These are phyloP conservation scores for Eueremaeus valkanovi DNA, from an alignment of 2,888 invertebrate genomes.

Conservation along the genomic window DNA sequence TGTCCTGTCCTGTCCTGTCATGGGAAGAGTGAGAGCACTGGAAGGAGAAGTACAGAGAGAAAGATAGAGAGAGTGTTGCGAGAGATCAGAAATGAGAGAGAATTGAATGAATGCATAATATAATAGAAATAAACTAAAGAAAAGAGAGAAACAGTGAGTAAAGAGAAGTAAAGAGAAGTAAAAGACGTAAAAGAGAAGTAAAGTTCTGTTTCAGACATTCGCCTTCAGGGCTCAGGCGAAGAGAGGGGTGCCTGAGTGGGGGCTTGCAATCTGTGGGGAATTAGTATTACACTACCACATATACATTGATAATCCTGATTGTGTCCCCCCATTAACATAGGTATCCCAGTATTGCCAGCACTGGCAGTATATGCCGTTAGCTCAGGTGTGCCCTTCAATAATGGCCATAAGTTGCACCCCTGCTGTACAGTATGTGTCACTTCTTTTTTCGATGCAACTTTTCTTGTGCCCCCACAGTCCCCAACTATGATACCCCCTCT, in stretches of 20 bases:
- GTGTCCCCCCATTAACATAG: constrained; percentile 33
- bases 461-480: background rate
- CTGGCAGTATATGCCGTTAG: constrained; percentile 23
- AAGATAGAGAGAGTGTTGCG: background rate
- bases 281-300: constrained; percentile 35
- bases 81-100: constrained; percentile 7
- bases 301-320: constrained; percentile 32
- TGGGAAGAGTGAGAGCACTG: constrained; percentile 11
- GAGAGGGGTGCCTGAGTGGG: background rate
- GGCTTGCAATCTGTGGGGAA: constrained; percentile 17
- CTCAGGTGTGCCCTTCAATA: constrained; percentile 36
- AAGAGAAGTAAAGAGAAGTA: no score
- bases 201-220: constrained; percentile 32
- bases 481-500: background rate
- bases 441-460: constrained; percentile 25
- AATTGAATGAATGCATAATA: constrained; percentile 26
- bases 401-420: constrained; percentile 35
- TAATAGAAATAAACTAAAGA: constrained; percentile 24
- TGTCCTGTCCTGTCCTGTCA: constrained; percentile 27
- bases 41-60: background rate
- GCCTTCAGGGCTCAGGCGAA: constrained; percentile 13
- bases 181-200: constrained; percentile 34
- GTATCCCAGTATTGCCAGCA: constrained; percentile 16
- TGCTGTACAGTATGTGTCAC: constrained; percentile 35
- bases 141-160: constrained; percentile 19